phyloP scores from a whole-genome alignment of 2,113 vertebrate species.

The Tetraodon nigroviridis region DNA sequence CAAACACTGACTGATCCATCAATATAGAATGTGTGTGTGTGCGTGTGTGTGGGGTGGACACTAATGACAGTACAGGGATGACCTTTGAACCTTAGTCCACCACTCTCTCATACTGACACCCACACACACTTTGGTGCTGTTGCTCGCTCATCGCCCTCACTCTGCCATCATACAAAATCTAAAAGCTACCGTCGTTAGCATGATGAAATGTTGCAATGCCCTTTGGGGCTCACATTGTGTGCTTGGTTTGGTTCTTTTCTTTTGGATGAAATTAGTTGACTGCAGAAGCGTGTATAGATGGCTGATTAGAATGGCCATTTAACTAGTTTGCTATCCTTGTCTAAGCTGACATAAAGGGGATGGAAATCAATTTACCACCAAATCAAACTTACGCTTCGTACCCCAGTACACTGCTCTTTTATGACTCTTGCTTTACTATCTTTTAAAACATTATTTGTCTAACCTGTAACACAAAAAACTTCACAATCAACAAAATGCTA shows the following conservation, averaged over 20 bases:
- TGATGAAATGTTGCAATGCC: constrained; percentile 27
- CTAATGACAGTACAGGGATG: constrained; percentile 53
- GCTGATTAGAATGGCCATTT: too few relatives aligned
- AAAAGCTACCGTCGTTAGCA: constrained; percentile 23
- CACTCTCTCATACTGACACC: constrained; percentile 47
- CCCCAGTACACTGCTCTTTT: too few relatives aligned
- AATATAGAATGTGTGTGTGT: constrained; percentile 5
- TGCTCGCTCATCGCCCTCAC: constrained; percentile 31
- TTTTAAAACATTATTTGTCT: too few relatives aligned
- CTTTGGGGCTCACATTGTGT: not conserved
- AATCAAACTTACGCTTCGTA: too few relatives aligned
- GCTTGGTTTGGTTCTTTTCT: not conserved
- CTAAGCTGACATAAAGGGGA: too few relatives aligned
- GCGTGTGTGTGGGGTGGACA: constrained; percentile 23
- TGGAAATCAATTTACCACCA: too few relatives aligned
- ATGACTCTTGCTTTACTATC: too few relatives aligned
- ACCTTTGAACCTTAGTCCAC: constrained; percentile 61
- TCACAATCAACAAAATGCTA: too few relatives aligned
- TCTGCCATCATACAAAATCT: constrained; percentile 26
- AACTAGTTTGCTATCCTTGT: too few relatives aligned
- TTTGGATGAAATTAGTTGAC: not conserved
- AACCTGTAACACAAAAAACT: too few relatives aligned
- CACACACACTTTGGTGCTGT: constrained; percentile 21
- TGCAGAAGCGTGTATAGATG: too few relatives aligned
- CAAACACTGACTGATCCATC: not conserved